A percentile compares a stretch with the other conserved stretches of the same genome.
These are phyloP conservation scores for Pristionchus maxplancki DNA, from an alignment of 2,888 invertebrate genomes.

Conservation along the genomic window DNA sequence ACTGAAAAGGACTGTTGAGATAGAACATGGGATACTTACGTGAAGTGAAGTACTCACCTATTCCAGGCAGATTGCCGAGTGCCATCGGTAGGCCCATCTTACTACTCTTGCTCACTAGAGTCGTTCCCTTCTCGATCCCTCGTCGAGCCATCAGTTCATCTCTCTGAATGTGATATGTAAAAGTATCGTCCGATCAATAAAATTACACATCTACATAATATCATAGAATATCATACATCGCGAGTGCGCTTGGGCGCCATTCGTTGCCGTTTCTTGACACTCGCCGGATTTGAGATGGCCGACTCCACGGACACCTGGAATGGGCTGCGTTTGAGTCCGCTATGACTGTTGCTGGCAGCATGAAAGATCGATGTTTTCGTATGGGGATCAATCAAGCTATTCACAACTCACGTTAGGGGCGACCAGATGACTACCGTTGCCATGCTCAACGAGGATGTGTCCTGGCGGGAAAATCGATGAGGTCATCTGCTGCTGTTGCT, in stretches of 20 bases:
- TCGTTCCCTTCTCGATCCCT: constrained; percentile 13
- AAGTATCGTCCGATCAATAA: background rate
- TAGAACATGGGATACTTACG: too few relatives aligned
- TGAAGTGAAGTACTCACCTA: too few relatives aligned
- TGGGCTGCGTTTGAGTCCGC: background rate
- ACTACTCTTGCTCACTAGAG: background rate
- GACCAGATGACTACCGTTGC: background rate
- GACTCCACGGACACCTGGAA: constrained; percentile 46
- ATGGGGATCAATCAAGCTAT: background rate
- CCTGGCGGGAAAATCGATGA: constrained; percentile 21
- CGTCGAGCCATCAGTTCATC: background rate
- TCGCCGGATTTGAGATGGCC: background rate
- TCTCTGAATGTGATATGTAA: background rate
- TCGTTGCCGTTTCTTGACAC: constrained; percentile 35
- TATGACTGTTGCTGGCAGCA: background rate
- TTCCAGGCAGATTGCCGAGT: background rate
- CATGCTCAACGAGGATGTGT: background rate
- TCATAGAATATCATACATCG: background rate
- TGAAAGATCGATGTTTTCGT: background rate
- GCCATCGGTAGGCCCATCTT: background rate
- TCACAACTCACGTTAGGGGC: background rate
- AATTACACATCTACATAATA: background rate
- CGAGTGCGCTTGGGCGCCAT: background rate
- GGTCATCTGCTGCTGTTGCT: background rate
- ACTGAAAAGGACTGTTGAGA: background rate